Base-by-base conservation (phyloP, 2,797 vertebrate genomes). In the Mormyrops boulengeri region DNA sequence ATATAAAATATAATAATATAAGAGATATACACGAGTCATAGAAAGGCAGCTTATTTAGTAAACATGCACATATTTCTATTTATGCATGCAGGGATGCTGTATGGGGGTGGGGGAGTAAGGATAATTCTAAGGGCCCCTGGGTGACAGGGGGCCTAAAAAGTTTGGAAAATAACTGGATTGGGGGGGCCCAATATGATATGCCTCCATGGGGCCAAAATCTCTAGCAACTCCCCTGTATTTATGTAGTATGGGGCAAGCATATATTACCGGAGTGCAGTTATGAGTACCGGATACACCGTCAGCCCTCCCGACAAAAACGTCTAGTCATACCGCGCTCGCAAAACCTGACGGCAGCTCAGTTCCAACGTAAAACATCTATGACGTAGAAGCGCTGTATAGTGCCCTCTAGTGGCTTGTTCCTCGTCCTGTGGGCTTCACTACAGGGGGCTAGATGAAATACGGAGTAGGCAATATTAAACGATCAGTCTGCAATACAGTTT, bases 281-380 rank as follows among this genome's bases (percentile, higher is more conserved):
- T 12, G 34, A 41, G 2, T 77, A 17, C 5, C 17, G 17, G 38
- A 80, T 80, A 80, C 73, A 80, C 17, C 38, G 38, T 80, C 38
- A 80, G 17, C 17, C 73, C 34, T 80, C 6, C 84, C 6, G 91
- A 89, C 91, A 93, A 92, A 91, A 90, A 94, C 92, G 94, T 93
- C 94, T 92, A 91, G 44, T 88, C 85, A 88, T 88, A 85, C 6
- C 22, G 12, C 14, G 22, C 22, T 14, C 2, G 4, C n/a, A 17
- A 53, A 55, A 73, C 12, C 85, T 30, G 30, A 55, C 11, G 11
- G 85, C 14, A 86, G 26, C 26, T 52, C 14, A 86, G 50, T 50
- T 53, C 12, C 50, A 34, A 11, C 12, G 84, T n/a, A 86, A 30
- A 17, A 86, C 50, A 55, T 30, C 8, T 12, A 52, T 4, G 7